Evolutionary conservation across 2,888 invertebrate species (phyloP).

Genomic region (Sympetrum striolatum): DNA sequence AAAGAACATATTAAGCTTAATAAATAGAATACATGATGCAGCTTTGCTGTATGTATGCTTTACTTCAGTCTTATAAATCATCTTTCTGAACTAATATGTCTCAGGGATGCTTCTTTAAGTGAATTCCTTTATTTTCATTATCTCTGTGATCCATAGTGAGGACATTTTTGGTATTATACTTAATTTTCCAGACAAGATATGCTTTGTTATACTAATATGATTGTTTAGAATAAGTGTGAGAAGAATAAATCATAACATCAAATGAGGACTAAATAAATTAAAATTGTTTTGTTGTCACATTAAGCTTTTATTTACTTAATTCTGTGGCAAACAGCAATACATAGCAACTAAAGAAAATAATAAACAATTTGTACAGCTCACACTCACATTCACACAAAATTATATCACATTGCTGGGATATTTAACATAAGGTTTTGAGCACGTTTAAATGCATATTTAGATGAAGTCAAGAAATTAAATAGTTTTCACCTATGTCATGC

Average conservation of each 20-base stretch:
- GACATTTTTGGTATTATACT: too few relatives aligned
- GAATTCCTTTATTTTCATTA: too few relatives aligned
- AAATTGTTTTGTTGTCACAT: slow-evolving; percentile 13
- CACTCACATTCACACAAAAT: slow-evolving; percentile 36
- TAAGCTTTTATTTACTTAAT: slow-evolving; percentile 38
- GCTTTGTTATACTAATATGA: too few relatives aligned
- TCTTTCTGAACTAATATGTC: too few relatives aligned
- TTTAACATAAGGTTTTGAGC: slow-evolving; percentile 28
- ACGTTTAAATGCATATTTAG: slow-evolving; percentile 34
- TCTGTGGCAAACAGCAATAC: slow-evolving; percentile 41
- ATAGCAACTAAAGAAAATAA: slow-evolving; percentile 38
- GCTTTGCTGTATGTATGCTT: too few relatives aligned
- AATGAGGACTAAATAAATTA: not conserved
- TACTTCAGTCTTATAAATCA: too few relatives aligned
- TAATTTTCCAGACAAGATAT: too few relatives aligned
- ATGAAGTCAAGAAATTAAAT: slow-evolving; percentile 37
- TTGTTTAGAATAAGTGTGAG: too few relatives aligned
- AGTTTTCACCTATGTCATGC: slow-evolving; percentile 14
- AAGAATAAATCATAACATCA: not conserved
- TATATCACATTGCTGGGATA: slow-evolving; percentile 39
- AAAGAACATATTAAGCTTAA: too few relatives aligned
- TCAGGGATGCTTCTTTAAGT: too few relatives aligned
- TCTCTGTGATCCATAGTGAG: too few relatives aligned
- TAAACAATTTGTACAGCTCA: slow-evolving; percentile 31
- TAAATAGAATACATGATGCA: too few relatives aligned